A percentile compares a stretch with the other conserved stretches of the same genome.
Conservation (phyloP, 2,113 vertebrate genomes). For the Pollimyrus isidori region DNA sequence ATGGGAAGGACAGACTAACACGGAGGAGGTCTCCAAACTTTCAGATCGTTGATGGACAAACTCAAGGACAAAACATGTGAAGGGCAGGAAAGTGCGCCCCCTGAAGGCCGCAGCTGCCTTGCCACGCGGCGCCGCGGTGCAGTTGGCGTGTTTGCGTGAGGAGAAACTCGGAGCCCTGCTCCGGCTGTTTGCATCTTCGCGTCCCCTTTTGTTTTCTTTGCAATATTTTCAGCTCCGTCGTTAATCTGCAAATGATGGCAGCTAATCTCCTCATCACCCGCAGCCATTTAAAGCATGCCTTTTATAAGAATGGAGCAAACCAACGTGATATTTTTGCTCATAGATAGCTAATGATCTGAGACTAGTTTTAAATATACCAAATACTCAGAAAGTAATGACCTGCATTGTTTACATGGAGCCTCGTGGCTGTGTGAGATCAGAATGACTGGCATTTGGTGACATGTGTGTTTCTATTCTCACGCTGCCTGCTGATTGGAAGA, state of each 20-base stretch:
- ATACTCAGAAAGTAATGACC: background rate
- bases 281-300: background rate
- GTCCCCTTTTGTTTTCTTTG: background rate
- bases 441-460: background rate
- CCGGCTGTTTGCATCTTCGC: background rate
- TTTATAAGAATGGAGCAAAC: background rate
- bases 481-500: background rate
- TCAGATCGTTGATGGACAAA: background rate
- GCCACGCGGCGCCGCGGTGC: background rate
- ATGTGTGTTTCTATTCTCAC: background rate
- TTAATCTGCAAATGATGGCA: background rate
- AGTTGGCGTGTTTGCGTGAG: background rate
- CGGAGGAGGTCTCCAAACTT: background rate
- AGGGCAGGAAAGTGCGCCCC: background rate
- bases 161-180: too few relatives aligned
- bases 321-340: background rate
- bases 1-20: constrained; percentile 75
- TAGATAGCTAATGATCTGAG: background rate
- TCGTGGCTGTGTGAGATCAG: background rate
- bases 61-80: background rate
- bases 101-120: background rate
- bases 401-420: background rate
- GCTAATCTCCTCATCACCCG: background rate
- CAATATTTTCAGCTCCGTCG: background rate
- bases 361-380: constrained; percentile 3